Conservation (phyloP, 2,888 invertebrate genomes). For the Epistrophe eligans region DNA sequence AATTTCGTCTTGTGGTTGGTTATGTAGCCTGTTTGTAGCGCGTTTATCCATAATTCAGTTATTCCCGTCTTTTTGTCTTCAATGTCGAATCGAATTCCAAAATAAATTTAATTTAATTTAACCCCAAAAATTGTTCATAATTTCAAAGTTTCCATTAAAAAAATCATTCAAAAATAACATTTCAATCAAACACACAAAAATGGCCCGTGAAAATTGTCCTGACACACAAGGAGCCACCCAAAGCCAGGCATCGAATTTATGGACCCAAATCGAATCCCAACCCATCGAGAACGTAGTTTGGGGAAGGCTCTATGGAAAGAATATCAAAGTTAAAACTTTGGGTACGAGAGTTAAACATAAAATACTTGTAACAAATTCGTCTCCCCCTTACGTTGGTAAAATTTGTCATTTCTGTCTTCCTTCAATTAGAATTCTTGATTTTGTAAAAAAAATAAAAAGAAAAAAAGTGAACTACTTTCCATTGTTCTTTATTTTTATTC, state of each 20-base stretch:
- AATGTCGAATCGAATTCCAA: conserved; percentile 2
- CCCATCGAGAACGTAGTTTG: conserved; percentile 82
- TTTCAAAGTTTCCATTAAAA: background rate
- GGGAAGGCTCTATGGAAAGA: conserved; percentile 83
- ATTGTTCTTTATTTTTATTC: background rate
- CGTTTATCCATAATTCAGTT: conserved; percentile 49
- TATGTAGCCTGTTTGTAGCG: background rate
- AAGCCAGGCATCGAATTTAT: conserved; percentile 81
- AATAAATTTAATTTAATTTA: background rate
- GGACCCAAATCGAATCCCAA: conserved; percentile 83
- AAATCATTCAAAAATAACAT: conserved; percentile 9
- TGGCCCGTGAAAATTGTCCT: conserved; percentile 79
- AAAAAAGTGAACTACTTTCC: background rate
- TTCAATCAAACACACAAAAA: conserved; percentile 48
- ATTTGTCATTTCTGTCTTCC: conserved; percentile 7
- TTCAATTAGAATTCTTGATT: background rate
- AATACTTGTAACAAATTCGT: conserved; percentile 80
- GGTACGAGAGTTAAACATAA: conserved; percentile 82
- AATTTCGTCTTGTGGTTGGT: background rate
- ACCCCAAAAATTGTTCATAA: background rate
- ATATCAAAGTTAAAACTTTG: conserved; percentile 82
- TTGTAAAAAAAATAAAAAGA: background rate
- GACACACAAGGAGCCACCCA: conserved; percentile 80
- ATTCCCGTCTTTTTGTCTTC: conserved; percentile 2
- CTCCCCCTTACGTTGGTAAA: conserved; percentile 81